Conservation (phyloP, 1,140 invertebrate species). For the Drosophila paulistorum region DNA sequence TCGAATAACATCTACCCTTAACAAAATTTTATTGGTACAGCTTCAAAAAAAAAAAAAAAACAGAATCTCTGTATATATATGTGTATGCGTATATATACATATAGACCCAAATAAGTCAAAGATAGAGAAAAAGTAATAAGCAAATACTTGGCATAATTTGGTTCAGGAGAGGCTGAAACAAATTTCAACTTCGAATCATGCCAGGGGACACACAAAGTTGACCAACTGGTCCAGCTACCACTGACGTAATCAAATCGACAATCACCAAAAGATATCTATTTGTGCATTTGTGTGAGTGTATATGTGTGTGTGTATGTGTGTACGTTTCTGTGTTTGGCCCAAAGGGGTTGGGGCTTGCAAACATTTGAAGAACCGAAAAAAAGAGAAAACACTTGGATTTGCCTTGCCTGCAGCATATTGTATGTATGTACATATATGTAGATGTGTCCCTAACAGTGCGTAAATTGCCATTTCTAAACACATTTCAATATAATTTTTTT, state of each 20-base stretch:
- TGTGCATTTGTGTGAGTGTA: not conserved
- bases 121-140: slow-evolving; percentile 65
- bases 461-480: slow-evolving; percentile 79
- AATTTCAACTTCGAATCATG: slow-evolving; percentile 41
- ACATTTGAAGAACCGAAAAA: slow-evolving; percentile 31
- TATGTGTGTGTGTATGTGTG: not conserved
- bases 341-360: slow-evolving; percentile 22
- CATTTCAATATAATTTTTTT: slow-evolving; percentile 62
- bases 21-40: slow-evolving; percentile 58
- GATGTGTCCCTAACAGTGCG: slow-evolving; percentile 69
- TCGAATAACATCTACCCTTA: slow-evolving; percentile 65
- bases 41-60: not conserved
- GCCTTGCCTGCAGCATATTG: slow-evolving; percentile 70
- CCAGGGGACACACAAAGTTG: slow-evolving; percentile 60
- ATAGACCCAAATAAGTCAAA: slow-evolving; percentile 4
- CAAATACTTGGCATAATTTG: slow-evolving; percentile 79
- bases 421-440: slow-evolving; percentile 24
- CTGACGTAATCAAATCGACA: slow-evolving; percentile 79
- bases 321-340: not conserved
- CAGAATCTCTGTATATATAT: slow-evolving; percentile 1
- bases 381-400: slow-evolving; percentile 36
- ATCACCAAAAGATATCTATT: slow-evolving; percentile 63
- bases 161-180: slow-evolving; percentile 30
- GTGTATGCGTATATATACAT: not conserved
- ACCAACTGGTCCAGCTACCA: slow-evolving; percentile 40